phyloP scores from a whole-genome alignment of 2,797 vertebrate genomes.

The Sarcophilus harrisii region DNA sequence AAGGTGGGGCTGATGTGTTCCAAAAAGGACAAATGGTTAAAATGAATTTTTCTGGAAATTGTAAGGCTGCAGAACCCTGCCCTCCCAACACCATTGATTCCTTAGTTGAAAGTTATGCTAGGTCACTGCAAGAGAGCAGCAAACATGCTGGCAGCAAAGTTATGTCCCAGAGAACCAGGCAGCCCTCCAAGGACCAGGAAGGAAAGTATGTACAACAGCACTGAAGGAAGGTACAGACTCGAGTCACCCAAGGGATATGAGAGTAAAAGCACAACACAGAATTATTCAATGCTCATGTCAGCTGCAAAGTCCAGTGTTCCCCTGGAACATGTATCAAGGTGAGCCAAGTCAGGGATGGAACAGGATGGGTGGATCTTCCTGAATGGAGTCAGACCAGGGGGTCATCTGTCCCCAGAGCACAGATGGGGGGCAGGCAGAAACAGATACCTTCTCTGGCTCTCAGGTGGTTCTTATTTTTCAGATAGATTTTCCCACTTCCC shows the following conservation, averaged over 20 bases:
- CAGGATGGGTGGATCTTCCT: neutral
- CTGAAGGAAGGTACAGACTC: neutral
- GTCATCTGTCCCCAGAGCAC: neutral
- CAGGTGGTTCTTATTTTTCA: conserved; percentile 16
- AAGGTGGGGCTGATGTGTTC: neutral
- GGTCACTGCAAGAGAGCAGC: neutral
- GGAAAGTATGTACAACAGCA: conserved; percentile 3
- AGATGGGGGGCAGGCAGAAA: conserved; percentile 35
- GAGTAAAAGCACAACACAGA: conserved; percentile 25
- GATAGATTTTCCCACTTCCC: neutral
- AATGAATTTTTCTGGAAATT: neutral
- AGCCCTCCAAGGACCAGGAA: conserved; percentile 16
- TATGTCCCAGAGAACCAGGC: conserved; percentile 13
- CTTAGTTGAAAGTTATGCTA: neutral
- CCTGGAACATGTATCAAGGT: neutral
- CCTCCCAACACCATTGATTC: neutral
- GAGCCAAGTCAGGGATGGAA: conserved; percentile 13
- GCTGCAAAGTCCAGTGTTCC: conserved; percentile 11
- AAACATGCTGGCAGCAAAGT: conserved; percentile 11
- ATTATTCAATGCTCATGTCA: conserved; percentile 21
- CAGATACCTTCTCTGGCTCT: neutral
- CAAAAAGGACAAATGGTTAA: neutral
- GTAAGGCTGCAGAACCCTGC: neutral
- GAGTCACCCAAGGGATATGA: neutral
- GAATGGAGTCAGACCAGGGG: neutral